These are phyloP conservation scores for Aptenodytes patagonicus DNA, from an alignment of 2,113 vertebrate genomes.

Conservation along the genomic window DNA sequence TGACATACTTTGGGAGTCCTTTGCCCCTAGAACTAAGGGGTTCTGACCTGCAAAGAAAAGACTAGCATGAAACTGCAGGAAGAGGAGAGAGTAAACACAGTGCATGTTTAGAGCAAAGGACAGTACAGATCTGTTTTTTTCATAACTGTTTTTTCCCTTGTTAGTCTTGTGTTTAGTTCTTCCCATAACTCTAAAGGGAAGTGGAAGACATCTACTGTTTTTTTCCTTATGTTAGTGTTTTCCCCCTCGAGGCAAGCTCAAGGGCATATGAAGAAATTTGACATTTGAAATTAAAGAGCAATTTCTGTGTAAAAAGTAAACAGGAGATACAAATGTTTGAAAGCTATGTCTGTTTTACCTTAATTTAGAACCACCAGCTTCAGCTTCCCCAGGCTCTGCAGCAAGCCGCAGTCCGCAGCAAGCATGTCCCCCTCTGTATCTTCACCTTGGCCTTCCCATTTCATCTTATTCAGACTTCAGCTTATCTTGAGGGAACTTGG, in stretches of 20 bases:
- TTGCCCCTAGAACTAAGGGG: not conserved
- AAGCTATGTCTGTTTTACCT: not conserved
- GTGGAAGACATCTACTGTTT: not conserved
- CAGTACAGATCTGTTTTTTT: not conserved
- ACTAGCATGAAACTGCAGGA: not conserved
- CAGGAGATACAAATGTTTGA: not conserved
- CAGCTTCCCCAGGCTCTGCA: not conserved
- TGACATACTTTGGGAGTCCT: not conserved
- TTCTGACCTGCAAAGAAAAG: not conserved
- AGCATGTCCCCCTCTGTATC: not conserved
- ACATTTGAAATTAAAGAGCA: not conserved
- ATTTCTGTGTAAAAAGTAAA: not conserved
- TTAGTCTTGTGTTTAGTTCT: slow-evolving; percentile 13
- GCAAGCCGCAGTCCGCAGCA: not conserved
- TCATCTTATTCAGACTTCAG: not conserved
- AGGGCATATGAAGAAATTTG: not conserved
- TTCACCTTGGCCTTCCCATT: not conserved
- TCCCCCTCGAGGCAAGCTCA: not conserved
- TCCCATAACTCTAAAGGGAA: not conserved
- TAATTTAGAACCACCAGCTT: not conserved
- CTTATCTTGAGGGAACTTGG: not conserved
- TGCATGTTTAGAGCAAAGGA: not conserved
- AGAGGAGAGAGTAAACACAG: not conserved
- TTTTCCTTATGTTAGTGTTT: not conserved
- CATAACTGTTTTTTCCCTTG: not conserved